These are phyloP conservation scores for Ichneumoninae sp. DNA, from an alignment of 2,888 invertebrate genomes.

Conservation along the genomic window DNA sequence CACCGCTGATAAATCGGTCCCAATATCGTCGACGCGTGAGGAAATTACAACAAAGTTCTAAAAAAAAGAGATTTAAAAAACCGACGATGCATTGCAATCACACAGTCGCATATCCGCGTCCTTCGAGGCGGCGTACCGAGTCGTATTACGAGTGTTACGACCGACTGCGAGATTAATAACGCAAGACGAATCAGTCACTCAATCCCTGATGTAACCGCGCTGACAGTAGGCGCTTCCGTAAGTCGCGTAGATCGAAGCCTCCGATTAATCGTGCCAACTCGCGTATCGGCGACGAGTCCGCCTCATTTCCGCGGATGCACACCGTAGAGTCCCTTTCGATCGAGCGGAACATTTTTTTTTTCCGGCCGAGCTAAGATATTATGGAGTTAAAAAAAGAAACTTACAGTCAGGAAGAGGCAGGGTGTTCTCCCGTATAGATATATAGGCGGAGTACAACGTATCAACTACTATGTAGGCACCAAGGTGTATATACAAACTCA, in stretches of 20 bases:
- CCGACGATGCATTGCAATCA: not conserved
- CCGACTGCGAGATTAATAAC: slow-evolving; percentile 1
- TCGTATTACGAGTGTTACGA: not conserved
- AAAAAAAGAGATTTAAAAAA: not conserved
- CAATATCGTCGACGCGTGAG: not conserved
- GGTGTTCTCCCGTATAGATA: slow-evolving; percentile 34
- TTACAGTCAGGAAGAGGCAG: slow-evolving; percentile 20
- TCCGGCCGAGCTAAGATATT: not conserved
- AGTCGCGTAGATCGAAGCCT: slow-evolving; percentile 5
- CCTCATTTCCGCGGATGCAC: not conserved
- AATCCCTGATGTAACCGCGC: slow-evolving; percentile 44
- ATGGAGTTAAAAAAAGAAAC: not conserved
- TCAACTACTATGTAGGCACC: slow-evolving; percentile 15
- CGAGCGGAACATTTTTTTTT: not conserved
- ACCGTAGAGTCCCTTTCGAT: not conserved
- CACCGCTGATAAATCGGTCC: not conserved
- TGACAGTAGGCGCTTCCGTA: slow-evolving; percentile 25
- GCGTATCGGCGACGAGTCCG: not conserved
- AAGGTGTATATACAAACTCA: slow-evolving; percentile 30
- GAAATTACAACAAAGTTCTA: not conserved
- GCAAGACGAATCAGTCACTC: slow-evolving; percentile 46
- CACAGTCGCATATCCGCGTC: not conserved
- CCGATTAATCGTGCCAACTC: not conserved
- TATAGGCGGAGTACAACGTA: not conserved
- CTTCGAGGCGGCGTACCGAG: not conserved